Percentiles rank a stretch among this genome's conserved stretches.
Evolutionary conservation across 2,113 vertebrate species (phyloP).

Genomic region (Apteryx owenii): DNA sequence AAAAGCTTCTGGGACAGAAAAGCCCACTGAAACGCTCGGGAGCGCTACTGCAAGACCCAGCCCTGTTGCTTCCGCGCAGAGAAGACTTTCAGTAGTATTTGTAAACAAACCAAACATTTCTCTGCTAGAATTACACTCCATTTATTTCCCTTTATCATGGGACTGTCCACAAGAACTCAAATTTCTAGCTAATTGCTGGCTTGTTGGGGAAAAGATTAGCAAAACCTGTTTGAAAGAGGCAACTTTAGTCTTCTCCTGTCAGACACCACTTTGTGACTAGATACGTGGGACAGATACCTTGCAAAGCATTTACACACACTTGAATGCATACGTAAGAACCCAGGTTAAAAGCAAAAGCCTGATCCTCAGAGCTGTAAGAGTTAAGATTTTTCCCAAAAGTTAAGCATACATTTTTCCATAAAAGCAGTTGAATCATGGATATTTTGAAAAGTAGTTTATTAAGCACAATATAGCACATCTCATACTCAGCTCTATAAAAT

Average conservation of each 20-base stretch:
- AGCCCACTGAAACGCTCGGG: not conserved
- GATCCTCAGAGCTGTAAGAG: not conserved
- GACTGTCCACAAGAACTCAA: not conserved
- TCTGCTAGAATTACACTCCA: not conserved
- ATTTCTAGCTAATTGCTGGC: not conserved
- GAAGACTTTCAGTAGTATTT: not conserved
- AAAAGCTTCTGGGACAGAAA: not conserved
- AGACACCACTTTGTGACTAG: not conserved
- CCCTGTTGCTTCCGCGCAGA: not conserved
- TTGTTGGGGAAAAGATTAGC: not conserved
- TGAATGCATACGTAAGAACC: not conserved
- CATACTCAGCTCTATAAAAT: constrained; percentile 11
- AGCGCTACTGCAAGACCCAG: not conserved
- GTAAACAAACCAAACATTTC: not conserved
- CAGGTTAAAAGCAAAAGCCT: not conserved
- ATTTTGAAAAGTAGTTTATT: constrained; percentile 38
- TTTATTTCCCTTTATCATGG: not conserved
- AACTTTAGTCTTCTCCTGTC: not conserved
- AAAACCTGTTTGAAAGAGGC: not conserved
- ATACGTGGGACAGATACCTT: not conserved
- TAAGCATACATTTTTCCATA: constrained; percentile 10
- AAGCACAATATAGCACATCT: constrained; percentile 19
- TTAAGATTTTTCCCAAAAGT: not conserved
- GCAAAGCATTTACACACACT: not conserved
- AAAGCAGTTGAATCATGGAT: constrained; percentile 22